A percentile compares a stretch with the other conserved stretches of the same genome.
Evolutionary conservation across 2,113 vertebrate species (phyloP).

Genomic region (Pteruthius melanotis): DNA sequence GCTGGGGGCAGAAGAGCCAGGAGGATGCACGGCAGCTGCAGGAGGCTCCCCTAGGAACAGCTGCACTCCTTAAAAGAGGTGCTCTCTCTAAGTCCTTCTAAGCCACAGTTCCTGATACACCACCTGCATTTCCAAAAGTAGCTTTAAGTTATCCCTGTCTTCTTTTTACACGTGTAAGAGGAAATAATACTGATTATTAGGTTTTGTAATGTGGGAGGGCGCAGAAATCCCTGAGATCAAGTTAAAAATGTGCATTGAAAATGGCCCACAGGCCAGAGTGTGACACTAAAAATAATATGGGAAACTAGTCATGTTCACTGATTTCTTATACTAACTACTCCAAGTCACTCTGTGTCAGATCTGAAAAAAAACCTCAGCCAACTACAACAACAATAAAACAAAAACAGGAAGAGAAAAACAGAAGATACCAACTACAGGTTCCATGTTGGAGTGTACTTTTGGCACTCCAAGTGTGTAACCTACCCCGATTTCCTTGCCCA

Average conservation of each 20-base stretch:
- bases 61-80: background rate
- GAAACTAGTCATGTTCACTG: background rate
- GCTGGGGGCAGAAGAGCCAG: background rate
- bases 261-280: background rate
- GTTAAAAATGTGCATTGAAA: background rate
- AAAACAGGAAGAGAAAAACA: background rate
- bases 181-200: background rate
- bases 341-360: background rate
- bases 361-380: background rate
- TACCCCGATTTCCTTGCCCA: fast-evolving
- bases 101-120: background rate
- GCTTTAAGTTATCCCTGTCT: background rate
- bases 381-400: background rate
- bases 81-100: background rate
- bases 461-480: background rate
- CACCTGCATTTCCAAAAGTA: background rate
- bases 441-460: fast-evolving
- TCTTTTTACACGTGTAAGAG: background rate
- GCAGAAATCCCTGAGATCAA: background rate
- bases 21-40: fast-evolving
- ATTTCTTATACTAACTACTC: background rate
- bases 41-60: background rate
- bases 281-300: background rate
- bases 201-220: background rate
- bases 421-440: background rate